phyloP scores from a whole-genome alignment of 2,797 vertebrate species.

The Odontamblyopus rebecca region DNA sequence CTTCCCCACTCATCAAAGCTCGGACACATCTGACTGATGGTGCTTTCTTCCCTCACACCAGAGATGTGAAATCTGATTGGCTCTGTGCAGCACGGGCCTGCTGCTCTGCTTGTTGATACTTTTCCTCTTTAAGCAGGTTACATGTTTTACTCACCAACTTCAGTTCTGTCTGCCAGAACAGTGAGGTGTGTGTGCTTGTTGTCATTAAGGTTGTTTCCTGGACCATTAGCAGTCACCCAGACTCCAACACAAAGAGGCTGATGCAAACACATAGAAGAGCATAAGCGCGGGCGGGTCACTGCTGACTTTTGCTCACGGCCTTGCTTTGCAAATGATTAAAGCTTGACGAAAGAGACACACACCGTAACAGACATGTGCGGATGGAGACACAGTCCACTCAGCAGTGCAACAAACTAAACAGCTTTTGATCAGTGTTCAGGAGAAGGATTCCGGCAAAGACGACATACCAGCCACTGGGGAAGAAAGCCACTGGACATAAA shows the following conservation, averaged over 20 bases:
- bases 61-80: conserved; percentile 38
- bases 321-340: conserved; percentile 79
- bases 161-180: conserved; percentile 57
- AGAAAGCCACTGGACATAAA: conserved; percentile 18
- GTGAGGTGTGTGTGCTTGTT: conserved; percentile 61
- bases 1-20: conserved; percentile 57
- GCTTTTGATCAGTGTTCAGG: conserved; percentile 74
- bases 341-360: conserved; percentile 51
- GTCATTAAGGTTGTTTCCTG: conserved; percentile 72
- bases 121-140: conserved; percentile 26
- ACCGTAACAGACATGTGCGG: conserved; percentile 28
- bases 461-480: conserved; percentile 24
- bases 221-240: conserved; percentile 63
- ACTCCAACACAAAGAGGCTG: conserved; percentile 40
- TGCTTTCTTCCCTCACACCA: conserved; percentile 39
- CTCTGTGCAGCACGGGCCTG: conserved; percentile 30
- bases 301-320: conserved; percentile 67
- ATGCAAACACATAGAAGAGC: conserved; percentile 29
- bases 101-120: conserved; percentile 42
- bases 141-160: conserved; percentile 63
- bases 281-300: conserved; percentile 68
- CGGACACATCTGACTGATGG: conserved; percentile 51
- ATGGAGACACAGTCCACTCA: conserved; percentile 36
- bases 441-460: conserved; percentile 30
- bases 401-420: conserved; percentile 42